Conservation (phyloP, 2,113 vertebrate genomes). For the Sceloporus undulatus region DNA sequence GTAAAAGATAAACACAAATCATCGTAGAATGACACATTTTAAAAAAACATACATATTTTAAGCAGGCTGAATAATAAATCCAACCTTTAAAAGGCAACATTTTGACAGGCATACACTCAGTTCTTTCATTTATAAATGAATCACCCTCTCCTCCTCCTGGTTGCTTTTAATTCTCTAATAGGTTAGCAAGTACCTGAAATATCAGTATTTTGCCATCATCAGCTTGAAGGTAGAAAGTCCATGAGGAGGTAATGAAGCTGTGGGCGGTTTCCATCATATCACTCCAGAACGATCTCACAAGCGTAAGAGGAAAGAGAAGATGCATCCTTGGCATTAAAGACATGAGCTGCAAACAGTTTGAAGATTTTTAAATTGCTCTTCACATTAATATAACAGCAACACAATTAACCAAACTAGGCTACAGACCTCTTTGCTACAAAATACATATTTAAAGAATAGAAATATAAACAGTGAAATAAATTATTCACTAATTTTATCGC, state of each 20-base stretch:
- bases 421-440: conserved; percentile 22
- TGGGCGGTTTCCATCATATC: conserved; percentile 96
- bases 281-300: conserved; percentile 94
- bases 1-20: background rate
- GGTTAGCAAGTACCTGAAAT: conserved; percentile 87
- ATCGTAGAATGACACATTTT: rapidly evolving
- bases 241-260: conserved; percentile 92
- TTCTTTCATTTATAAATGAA: conserved; percentile 1
- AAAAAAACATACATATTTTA: background rate
- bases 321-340: conserved; percentile 96
- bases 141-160: background rate
- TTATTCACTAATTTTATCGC: no score
- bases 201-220: conserved; percentile 96
- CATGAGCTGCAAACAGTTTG: conserved; percentile 83
- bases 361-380: conserved; percentile 36
- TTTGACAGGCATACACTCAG: rapidly evolving
- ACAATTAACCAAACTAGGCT: conserved; percentile 18
- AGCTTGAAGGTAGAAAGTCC: conserved; percentile 98
- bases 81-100: background rate
- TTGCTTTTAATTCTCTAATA: conserved; percentile 32
- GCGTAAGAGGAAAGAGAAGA: conserved; percentile 89
- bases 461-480: background rate
- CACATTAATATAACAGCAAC: background rate
- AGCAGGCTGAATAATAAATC: background rate
- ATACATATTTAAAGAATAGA: conserved; percentile 7